Base-by-base conservation (phyloP, 2,797 vertebrate genomes). In the Aratinga solstitialis region DNA sequence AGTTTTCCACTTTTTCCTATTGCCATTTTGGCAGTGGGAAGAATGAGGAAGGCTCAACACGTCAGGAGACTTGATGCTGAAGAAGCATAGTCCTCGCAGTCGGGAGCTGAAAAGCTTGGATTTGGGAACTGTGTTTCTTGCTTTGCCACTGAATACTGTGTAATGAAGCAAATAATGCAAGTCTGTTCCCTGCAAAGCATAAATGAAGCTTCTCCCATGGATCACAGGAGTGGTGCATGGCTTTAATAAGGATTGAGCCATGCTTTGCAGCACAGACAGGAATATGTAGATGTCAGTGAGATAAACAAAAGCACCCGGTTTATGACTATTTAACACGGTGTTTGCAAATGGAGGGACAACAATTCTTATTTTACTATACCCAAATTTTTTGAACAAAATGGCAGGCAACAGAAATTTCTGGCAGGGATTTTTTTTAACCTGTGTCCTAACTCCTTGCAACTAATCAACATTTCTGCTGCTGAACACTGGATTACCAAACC, bases 331-430 rank as follows among this genome's bases (percentile, higher is more conserved):
- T 58, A 82, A 65, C 47, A 43, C 1, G 5, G 22, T 30, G 13
- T 65, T 91, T 89, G 68, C 68, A 94, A 90, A 87, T 32, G 45
- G 53, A 90, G 36, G 53, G 34, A 93, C 48, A 91, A 78, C 32
- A 68, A 67, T 42, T 66, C 72, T 11, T 87, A 56, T 42, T 93
- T 77, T 72, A 59, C 83, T 67, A n/a, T 17, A 56, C 10, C 79
- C 40, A 80, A 62, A 62, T 34, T 40, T 34, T 45, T 56, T 66
- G 40, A 96, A 87, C 45, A 90, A 89, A 92, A 84, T 30, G 45
- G 50, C 63, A 90, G 43, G 16, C 50, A 85, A 61, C 23, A 63
- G 63, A 82, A 76, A 88, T 54, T 93, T 84, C 65, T 84, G 56
- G 43, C 48, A 87, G 24, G 36, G 53, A 58, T 56, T 69, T 79